These are phyloP conservation scores for Lepus timidus DNA, from an alignment of 2,113 vertebrate species.

Conservation along the genomic window DNA sequence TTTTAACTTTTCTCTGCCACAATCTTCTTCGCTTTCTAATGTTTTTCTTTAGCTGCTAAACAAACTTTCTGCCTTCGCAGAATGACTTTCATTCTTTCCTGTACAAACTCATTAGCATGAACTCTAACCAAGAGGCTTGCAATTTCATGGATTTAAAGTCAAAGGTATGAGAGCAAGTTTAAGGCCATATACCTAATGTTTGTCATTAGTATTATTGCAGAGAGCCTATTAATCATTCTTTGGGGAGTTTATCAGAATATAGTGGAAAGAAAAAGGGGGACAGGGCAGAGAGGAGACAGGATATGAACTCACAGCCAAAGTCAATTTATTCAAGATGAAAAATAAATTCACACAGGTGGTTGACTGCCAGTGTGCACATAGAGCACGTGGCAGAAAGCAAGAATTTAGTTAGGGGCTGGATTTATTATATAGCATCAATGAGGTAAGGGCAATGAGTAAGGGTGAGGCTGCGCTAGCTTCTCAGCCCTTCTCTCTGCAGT, in stretches of 20 bases:
- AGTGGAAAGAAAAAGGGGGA: too few relatives aligned
- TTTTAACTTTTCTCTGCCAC: constrained; percentile 62
- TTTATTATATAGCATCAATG: too few relatives aligned
- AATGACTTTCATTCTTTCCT: constrained; percentile 23
- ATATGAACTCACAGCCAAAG: too few relatives aligned
- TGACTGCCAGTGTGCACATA: too few relatives aligned
- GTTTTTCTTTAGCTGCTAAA: constrained; percentile 53
- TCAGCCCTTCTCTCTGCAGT: too few relatives aligned
- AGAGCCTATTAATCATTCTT: constrained; percentile 21
- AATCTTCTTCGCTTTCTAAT: constrained; percentile 49
- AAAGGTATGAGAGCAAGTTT: not conserved
- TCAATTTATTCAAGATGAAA: too few relatives aligned
- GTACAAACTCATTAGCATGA: constrained; percentile 38
- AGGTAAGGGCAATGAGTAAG: too few relatives aligned
- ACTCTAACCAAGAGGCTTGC: not conserved
- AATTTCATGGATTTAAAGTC: constrained; percentile 40
- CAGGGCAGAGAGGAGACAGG: too few relatives aligned
- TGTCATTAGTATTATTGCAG: not conserved
- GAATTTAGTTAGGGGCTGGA: too few relatives aligned
- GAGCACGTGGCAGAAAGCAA: too few relatives aligned
- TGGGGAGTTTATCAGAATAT: not conserved
- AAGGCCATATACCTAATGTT: constrained; percentile 10
- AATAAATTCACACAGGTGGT: too few relatives aligned
- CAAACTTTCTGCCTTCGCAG: constrained; percentile 30
- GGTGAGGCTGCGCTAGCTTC: too few relatives aligned